These are phyloP conservation scores for Lutraria rhynchaena DNA, from an alignment of 1,140 invertebrate genomes.

Conservation along the genomic window DNA sequence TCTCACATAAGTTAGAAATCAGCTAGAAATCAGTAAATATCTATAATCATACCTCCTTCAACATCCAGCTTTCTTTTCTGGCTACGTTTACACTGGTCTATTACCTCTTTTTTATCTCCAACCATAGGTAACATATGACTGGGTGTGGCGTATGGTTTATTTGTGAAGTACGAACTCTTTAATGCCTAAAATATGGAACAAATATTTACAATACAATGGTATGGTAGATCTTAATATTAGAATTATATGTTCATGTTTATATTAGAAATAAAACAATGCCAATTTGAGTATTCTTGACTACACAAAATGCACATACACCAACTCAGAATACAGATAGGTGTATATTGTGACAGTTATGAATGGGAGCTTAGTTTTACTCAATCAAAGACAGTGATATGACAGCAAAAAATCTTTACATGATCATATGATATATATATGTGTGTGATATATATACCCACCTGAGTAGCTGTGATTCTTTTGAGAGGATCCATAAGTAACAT, in stretches of 20 bases:
- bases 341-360: neutral
- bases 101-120: slow-evolving; percentile 66
- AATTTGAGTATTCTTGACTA: too few relatives aligned
- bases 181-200: slow-evolving; percentile 77
- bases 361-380: too few relatives aligned
- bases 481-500: slow-evolving; percentile 93
- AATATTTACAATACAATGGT: too few relatives aligned
- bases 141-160: slow-evolving; percentile 93
- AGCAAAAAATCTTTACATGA: too few relatives aligned
- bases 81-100: slow-evolving; percentile 67
- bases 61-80: slow-evolving; percentile 69
- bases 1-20: neutral
- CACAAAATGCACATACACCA: too few relatives aligned
- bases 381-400: too few relatives aligned
- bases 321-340: too few relatives aligned
- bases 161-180: slow-evolving; percentile 85
- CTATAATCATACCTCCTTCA: slow-evolving; percentile 47
- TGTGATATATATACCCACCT: slow-evolving; percentile 83
- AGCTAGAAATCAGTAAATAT: neutral
- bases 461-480: slow-evolving; percentile 91
- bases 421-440: too few relatives aligned
- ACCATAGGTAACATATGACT: slow-evolving; percentile 89
- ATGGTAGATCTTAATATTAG: too few relatives aligned
- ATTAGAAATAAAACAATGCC: too few relatives aligned
- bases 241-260: too few relatives aligned